Percentiles rank a stretch among this genome's conserved stretches.
Evolutionary conservation across 2,113 vertebrate species (phyloP).

Genomic region (Dissostichus mawsoni): DNA sequence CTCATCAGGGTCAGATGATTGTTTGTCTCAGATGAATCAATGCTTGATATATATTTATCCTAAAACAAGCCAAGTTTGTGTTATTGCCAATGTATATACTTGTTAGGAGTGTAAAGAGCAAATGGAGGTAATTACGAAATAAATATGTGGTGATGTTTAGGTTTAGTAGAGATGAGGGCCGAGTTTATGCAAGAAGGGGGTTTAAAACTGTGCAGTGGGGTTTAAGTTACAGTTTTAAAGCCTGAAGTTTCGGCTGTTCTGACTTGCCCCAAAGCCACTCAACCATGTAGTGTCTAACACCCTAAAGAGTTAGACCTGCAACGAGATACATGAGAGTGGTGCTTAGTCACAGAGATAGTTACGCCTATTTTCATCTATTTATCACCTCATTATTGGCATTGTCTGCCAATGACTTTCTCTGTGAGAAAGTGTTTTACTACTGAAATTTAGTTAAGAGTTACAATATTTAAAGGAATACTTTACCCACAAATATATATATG

Average conservation of each 20-base stretch:
- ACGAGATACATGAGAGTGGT: not conserved
- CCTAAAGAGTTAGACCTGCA: constrained; percentile 16
- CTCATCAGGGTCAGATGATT: not conserved
- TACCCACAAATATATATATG: not conserved
- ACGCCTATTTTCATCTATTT: not conserved
- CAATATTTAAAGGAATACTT: not conserved
- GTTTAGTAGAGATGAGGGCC: constrained; percentile 24
- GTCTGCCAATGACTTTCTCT: not conserved
- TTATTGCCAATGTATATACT: not conserved
- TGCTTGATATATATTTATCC: constrained; percentile 1
- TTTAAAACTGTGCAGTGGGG: constrained; percentile 19
- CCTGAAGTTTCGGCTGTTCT: constrained; percentile 39
- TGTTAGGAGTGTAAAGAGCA: constrained; percentile 7
- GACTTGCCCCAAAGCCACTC: constrained; percentile 40
- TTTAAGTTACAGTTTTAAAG: constrained; percentile 60
- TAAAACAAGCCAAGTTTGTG: not conserved
- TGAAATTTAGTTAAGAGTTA: not conserved
- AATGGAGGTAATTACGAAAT: constrained; percentile 22
- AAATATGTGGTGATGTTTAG: constrained; percentile 37
- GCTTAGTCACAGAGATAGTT: not conserved
- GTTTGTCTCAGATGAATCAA: constrained; percentile 4
- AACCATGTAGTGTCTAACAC: constrained; percentile 24
- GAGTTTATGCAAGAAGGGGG: constrained; percentile 3
- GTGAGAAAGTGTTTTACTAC: not conserved
- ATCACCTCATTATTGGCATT: not conserved